Percentiles rank a stretch among this genome's conserved stretches.
Evolutionary conservation across 2,797 vertebrate genomes (phyloP).

Genomic region (Dermochelys coriacea): DNA sequence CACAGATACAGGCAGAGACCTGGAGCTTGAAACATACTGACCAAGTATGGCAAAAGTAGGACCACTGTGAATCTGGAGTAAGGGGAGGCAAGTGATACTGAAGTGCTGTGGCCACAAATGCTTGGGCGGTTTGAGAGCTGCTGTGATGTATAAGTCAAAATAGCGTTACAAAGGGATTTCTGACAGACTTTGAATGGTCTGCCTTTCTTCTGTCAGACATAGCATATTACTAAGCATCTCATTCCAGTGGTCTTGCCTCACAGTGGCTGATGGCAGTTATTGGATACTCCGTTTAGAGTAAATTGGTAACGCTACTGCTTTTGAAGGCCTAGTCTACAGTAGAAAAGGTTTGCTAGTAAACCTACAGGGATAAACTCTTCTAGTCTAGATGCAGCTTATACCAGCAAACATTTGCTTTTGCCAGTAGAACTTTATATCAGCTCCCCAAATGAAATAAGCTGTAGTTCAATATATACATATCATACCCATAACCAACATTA

Average conservation of each 20-base stretch:
- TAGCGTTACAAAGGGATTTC: not conserved
- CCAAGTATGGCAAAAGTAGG: not conserved
- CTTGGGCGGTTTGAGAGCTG: not conserved
- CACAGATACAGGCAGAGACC: not conserved
- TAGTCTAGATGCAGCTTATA: not conserved
- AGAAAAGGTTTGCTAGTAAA: not conserved
- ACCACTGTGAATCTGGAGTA: not conserved
- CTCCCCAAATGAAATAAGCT: too few relatives aligned
- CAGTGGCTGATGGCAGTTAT: not conserved
- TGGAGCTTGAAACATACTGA: not conserved
- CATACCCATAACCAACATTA: not conserved
- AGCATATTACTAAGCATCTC: not conserved
- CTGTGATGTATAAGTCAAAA: not conserved
- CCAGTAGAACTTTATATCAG: not conserved
- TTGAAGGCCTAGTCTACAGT: not conserved
- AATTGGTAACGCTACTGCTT: not conserved
- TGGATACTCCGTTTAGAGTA: not conserved
- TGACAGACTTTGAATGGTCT: not conserved
- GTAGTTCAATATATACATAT: not conserved
- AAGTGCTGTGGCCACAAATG: not conserved
- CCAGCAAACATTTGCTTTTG: not conserved
- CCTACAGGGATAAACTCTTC: too few relatives aligned
- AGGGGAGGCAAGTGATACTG: not conserved
- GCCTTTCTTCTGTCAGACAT: not conserved
- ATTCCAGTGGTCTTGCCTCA: not conserved